These are phyloP conservation scores for Amyelois transitella DNA, from an alignment of 1,140 invertebrate genomes.

Conservation along the genomic window DNA sequence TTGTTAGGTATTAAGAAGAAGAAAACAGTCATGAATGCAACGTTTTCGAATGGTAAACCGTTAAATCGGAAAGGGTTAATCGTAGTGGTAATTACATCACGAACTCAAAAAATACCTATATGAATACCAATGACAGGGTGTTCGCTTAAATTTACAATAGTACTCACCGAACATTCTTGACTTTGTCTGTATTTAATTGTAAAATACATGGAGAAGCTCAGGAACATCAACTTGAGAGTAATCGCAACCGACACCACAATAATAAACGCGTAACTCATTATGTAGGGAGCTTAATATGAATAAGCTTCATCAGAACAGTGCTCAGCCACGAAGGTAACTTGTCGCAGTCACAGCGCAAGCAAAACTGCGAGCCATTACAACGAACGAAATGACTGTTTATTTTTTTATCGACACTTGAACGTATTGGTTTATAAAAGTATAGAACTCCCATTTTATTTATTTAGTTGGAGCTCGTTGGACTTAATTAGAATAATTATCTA, in stretches of 20 bases:
- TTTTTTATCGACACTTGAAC: conserved; percentile 40
- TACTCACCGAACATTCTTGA: conserved; percentile 27
- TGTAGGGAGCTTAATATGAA: not conserved
- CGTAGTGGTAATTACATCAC: too few species aligned
- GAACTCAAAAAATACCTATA: too few species aligned
- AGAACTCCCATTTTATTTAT: conserved; percentile 7
- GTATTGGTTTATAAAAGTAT: conserved; percentile 11
- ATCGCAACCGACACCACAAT: conserved; percentile 52
- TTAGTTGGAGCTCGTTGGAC: not conserved
- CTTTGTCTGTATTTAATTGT: conserved; percentile 35
- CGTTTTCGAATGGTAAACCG: too few species aligned
- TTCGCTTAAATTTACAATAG: not conserved
- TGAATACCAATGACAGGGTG: too few species aligned
- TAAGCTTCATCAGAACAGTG: not conserved
- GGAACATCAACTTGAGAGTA: conserved; percentile 46
- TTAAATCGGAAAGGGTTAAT: too few species aligned
- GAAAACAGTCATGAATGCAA: too few species aligned
- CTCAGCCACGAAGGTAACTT: not conserved
- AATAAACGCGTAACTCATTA: conserved; percentile 43
- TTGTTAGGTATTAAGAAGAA: too few species aligned
- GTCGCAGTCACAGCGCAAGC: conserved; percentile 7
- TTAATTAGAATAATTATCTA: not conserved
- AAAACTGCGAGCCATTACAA: conserved; percentile 30
- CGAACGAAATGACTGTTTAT: conserved; percentile 24
- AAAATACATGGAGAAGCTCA: conserved; percentile 49